phyloP scores from a whole-genome alignment of 2,888 invertebrate genomes.

The Dinocampus coccinellae region DNA sequence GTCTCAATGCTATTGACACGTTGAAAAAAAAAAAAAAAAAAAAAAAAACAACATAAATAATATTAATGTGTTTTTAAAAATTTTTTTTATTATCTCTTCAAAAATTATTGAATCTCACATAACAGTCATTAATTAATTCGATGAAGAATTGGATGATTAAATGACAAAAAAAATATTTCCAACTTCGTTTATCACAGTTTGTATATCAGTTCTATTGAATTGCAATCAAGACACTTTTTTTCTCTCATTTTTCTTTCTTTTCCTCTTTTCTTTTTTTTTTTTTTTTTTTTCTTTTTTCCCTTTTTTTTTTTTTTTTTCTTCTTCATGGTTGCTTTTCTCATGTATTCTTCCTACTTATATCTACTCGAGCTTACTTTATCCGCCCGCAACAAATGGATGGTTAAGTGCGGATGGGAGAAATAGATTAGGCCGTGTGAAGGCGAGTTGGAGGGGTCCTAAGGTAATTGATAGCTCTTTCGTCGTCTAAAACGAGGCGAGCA shows the following conservation, averaged over 20 bases:
- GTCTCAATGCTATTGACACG: neutral
- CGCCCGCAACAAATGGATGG: constrained; percentile 50
- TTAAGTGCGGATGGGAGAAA: constrained; percentile 55
- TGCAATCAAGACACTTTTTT: neutral
- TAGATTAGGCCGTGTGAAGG: constrained; percentile 51
- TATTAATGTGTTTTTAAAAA: neutral
- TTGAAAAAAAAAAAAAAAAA: neutral
- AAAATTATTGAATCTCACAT: neutral
- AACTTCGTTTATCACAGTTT: neutral
- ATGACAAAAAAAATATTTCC: neutral
- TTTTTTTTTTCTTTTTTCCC: neutral
- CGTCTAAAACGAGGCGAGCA: neutral
- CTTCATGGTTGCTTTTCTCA: neutral
- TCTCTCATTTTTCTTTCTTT: neutral
- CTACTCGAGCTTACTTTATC: constrained; percentile 6
- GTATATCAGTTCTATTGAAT: neutral
- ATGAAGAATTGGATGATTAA: neutral
- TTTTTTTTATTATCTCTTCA: neutral
- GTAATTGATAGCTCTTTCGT: constrained; percentile 56
- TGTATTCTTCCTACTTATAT: neutral
- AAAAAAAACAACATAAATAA: too few species aligned
- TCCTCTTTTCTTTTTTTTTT: neutral
- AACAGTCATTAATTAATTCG: neutral
- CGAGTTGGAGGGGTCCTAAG: constrained; percentile 46
- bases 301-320: neutral